Evolutionary conservation across 1,140 invertebrate species (phyloP).

Genomic region (Diorhabda sublineata): DNA sequence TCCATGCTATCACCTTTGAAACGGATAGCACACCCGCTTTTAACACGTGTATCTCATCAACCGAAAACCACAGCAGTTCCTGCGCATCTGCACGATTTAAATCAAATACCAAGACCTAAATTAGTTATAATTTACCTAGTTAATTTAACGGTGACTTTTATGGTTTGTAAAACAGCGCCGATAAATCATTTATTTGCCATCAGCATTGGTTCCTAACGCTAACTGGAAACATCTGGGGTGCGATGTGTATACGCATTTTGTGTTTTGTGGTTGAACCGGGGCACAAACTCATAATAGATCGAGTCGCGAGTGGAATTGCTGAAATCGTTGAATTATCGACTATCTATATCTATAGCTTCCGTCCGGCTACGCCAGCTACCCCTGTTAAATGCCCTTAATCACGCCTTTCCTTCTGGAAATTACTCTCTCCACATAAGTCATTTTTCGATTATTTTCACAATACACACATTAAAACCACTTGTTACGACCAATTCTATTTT

Average conservation of each 20-base stretch:
- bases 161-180: slow-evolving; percentile 19
- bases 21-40: neutral
- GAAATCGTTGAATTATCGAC: slow-evolving; percentile 27
- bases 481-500: neutral
- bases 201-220: slow-evolving; percentile 13
- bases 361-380: slow-evolving; percentile 21
- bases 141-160: slow-evolving; percentile 20
- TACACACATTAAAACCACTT: neutral
- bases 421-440: neutral
- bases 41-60: neutral
- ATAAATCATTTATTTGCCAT: slow-evolving; percentile 23
- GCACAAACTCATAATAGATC: neutral
- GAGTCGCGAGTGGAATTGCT: slow-evolving; percentile 19
- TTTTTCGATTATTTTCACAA: neutral
- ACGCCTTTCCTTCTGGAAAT: neutral
- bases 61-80: neutral
- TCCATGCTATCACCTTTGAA: neutral
- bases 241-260: slow-evolving; percentile 4
- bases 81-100: slow-evolving; percentile 16
- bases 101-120: slow-evolving; percentile 17
- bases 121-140: slow-evolving; percentile 20
- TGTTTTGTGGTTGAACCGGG: neutral
- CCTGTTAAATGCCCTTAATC: slow-evolving; percentile 18
- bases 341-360: slow-evolving; percentile 31
- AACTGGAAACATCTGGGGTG: slow-evolving; percentile 23